Percentiles rank a stretch among this genome's conserved stretches.
These are phyloP conservation scores for Corbicula japonica DNA, from an alignment of 2,888 invertebrate genomes.

Conservation along the genomic window DNA sequence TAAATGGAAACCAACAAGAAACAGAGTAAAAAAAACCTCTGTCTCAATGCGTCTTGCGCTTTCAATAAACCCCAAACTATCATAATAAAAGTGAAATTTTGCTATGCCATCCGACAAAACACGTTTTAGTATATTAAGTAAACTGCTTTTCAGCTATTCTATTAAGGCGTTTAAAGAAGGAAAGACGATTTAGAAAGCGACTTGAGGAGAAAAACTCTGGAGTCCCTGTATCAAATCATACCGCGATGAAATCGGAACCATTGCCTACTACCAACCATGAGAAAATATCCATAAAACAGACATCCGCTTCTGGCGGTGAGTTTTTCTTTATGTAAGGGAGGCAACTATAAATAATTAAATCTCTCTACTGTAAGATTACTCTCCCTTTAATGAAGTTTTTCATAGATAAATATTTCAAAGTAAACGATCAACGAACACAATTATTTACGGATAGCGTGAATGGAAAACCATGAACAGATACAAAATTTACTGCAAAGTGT, in stretches of 20 bases:
- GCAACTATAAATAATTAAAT: neutral
- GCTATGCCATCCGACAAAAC: neutral
- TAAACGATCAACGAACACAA: neutral
- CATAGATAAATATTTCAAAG: neutral
- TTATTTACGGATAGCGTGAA: too few species aligned
- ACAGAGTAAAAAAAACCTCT: too few species aligned
- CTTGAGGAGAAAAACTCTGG: conserved; percentile 66
- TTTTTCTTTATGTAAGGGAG: neutral
- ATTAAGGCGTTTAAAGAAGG: conserved; percentile 74
- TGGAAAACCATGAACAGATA: neutral
- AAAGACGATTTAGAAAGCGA: conserved; percentile 70
- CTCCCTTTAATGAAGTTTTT: neutral
- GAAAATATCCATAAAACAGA: conserved; percentile 9
- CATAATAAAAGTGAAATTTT: neutral
- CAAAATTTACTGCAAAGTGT: neutral
- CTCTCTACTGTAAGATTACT: neutral
- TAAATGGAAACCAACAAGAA: too few species aligned
- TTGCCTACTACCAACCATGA: conserved; percentile 23
- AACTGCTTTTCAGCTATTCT: conserved; percentile 68
- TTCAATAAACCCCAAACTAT: neutral
- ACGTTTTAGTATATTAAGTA: neutral
- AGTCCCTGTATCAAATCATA: conserved; percentile 20
- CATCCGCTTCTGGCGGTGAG: conserved; percentile 25
- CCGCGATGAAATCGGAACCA: conserved; percentile 14
- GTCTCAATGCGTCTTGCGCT: too few species aligned